phyloP scores from a whole-genome alignment of 2,888 invertebrate species.

The Argyra leucocephala region DNA sequence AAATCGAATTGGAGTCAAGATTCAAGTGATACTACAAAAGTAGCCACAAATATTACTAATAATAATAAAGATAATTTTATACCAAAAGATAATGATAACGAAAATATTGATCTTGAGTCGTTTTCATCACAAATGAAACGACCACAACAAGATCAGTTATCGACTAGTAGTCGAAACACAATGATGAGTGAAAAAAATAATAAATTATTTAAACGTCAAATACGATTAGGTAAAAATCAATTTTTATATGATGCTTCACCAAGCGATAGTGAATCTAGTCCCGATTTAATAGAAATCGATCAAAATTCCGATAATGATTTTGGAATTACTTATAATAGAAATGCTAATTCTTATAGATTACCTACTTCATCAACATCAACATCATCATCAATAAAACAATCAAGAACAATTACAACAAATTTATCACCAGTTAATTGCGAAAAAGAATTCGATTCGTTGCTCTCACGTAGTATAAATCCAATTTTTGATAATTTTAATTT shows the following conservation, averaged over 20 bases:
- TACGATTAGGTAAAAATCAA: constrained; percentile 42
- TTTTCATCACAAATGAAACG: constrained; percentile 15
- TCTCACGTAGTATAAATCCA: constrained; percentile 46
- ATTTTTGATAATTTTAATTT: constrained; percentile 52
- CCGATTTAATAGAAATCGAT: constrained; percentile 1
- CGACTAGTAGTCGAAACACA: constrained; percentile 22
- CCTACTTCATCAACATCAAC: constrained; percentile 24
- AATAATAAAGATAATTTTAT: neutral
- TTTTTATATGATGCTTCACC: constrained; percentile 42
- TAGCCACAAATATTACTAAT: neutral
- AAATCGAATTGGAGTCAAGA: constrained; percentile 23
- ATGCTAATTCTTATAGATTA: constrained; percentile 35
- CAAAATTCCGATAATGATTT: constrained; percentile 28
- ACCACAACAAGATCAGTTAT: constrained; percentile 6
- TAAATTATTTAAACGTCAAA: constrained; percentile 38
- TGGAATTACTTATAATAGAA: constrained; percentile 29
- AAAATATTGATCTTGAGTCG: constrained; percentile 1
- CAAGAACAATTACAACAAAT: constrained; percentile 13
- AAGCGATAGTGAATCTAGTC: constrained; percentile 13
- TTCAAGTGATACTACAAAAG: constrained; percentile 28
- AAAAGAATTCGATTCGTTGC: constrained; percentile 30
- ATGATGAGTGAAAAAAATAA: constrained; percentile 25
- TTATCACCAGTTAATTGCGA: constrained; percentile 31
- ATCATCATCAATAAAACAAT: neutral
- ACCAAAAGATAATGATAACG: neutral